Evolutionary conservation across 2,113 vertebrate species (phyloP).

Genomic region (Lethenteron camtschaticum): DNA sequence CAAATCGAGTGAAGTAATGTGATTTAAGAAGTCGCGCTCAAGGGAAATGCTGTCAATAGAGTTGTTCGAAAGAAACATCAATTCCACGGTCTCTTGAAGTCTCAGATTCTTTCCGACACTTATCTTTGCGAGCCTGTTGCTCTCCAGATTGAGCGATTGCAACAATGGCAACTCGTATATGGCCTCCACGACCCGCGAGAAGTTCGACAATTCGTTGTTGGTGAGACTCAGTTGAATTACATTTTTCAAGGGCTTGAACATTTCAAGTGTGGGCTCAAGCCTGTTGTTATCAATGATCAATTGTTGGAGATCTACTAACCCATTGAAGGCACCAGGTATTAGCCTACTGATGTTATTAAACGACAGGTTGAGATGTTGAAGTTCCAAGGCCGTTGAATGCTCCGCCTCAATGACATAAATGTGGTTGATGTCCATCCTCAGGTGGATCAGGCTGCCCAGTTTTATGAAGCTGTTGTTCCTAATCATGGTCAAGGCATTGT

Average conservation of each 20-base stretch:
- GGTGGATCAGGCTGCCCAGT: conserved; percentile 1
- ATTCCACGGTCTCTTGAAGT: conserved; percentile 6
- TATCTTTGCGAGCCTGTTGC: not conserved
- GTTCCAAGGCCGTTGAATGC: conserved; percentile 7
- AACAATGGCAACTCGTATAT: not conserved
- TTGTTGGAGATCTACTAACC: conserved; percentile 6
- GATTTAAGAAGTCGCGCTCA: not conserved
- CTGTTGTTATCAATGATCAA: conserved; percentile 6
- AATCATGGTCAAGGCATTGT: conserved; percentile 2
- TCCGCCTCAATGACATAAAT: not conserved
- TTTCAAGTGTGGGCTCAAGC: not conserved
- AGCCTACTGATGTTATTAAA: conserved; percentile 5
- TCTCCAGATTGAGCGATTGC: not conserved
- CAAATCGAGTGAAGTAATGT: conserved; percentile 5
- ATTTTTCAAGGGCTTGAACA: too few relatives aligned
- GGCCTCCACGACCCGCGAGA: too few relatives aligned
- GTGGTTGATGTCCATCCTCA: conserved; percentile 8
- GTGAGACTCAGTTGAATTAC: too few relatives aligned
- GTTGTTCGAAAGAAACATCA: conserved; percentile 1
- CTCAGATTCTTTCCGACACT: not conserved
- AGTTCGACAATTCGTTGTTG: too few relatives aligned
- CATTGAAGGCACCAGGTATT: not conserved
- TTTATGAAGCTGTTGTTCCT: not conserved
- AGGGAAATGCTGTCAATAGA: not conserved
- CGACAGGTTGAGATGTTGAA: conserved; percentile 9